phyloP scores from a whole-genome alignment of 2,888 invertebrate genomes.

The Callimorpha dominula region DNA sequence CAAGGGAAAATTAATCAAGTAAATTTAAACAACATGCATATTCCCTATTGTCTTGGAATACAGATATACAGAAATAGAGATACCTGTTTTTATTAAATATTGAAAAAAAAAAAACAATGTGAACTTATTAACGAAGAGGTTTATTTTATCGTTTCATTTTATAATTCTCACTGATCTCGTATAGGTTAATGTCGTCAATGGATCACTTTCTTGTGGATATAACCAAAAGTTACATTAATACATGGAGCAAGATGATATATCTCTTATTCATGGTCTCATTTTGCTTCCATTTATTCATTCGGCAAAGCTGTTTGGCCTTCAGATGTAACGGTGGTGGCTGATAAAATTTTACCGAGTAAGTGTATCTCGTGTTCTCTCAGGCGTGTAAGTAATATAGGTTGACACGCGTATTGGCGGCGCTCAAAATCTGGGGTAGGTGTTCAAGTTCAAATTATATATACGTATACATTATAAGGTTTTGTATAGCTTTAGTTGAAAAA shows the following conservation, averaged over 20 bases:
- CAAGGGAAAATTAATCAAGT: no score
- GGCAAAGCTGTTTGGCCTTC: slow-evolving; percentile 33
- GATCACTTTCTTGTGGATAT: slow-evolving; percentile 16
- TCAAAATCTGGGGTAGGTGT: slow-evolving; percentile 10
- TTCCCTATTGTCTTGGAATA: no score
- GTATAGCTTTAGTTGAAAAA: background rate
- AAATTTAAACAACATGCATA: no score
- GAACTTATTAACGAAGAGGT: no score
- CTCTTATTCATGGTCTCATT: slow-evolving; percentile 35
- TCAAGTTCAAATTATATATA: background rate
- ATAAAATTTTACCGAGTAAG: slow-evolving; percentile 32
- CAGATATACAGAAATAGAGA: no score
- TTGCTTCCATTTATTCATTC: slow-evolving; percentile 37
- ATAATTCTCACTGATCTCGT: background rate
- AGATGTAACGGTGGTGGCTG: slow-evolving; percentile 20
- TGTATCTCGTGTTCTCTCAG: slow-evolving; percentile 27
- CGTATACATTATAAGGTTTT: background rate
- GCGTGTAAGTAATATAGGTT: slow-evolving; percentile 42
- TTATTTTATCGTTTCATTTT: background rate
- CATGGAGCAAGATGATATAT: slow-evolving; percentile 17
- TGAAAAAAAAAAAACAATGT: background rate
- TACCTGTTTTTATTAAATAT: slow-evolving; percentile 19
- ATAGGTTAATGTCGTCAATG: slow-evolving; percentile 21
- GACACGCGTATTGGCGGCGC: slow-evolving; percentile 30
- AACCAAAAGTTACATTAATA: slow-evolving; percentile 29